Percentiles rank a stretch among this genome's conserved stretches.
These are phyloP conservation scores for Abrostola triplasia DNA, from an alignment of 2,888 invertebrate genomes.

Conservation along the genomic window DNA sequence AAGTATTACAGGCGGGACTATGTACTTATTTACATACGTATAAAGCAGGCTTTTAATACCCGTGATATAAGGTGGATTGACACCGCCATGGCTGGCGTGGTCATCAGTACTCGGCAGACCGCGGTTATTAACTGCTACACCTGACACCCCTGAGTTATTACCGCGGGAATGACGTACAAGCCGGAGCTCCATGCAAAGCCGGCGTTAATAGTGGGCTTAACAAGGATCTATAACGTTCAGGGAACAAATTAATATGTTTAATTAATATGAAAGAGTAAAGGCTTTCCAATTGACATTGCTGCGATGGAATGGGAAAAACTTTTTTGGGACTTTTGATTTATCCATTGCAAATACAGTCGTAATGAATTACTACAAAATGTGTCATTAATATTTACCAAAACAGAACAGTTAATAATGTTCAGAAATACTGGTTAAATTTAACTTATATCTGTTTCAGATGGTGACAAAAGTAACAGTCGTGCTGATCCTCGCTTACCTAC, in stretches of 20 bases:
- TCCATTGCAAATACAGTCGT: too few species aligned
- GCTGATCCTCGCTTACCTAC: slow-evolving; percentile 57
- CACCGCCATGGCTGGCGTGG: neutral
- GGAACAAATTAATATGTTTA: neutral
- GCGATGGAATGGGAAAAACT: neutral
- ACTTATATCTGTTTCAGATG: slow-evolving; percentile 64
- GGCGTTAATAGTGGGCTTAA: neutral
- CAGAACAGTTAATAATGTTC: too few species aligned
- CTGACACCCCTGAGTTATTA: neutral
- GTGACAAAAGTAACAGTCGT: slow-evolving; percentile 60
- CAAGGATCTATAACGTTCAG: neutral
- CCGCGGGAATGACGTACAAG: neutral
- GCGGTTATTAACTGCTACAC: neutral
- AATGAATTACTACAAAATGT: too few species aligned
- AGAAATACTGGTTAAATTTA: too few species aligned
- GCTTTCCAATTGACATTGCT: too few species aligned
- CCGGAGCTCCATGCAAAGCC: neutral
- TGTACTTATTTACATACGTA: too few species aligned
- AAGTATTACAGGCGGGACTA: too few species aligned
- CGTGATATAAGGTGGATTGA: too few species aligned
- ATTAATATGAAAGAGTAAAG: neutral
- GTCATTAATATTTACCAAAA: too few species aligned
- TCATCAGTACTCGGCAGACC: neutral
- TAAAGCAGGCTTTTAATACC: too few species aligned
- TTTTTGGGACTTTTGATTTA: too few species aligned